phyloP scores from a whole-genome alignment of 2,888 invertebrate genomes.

The Luperina nickerlii region DNA sequence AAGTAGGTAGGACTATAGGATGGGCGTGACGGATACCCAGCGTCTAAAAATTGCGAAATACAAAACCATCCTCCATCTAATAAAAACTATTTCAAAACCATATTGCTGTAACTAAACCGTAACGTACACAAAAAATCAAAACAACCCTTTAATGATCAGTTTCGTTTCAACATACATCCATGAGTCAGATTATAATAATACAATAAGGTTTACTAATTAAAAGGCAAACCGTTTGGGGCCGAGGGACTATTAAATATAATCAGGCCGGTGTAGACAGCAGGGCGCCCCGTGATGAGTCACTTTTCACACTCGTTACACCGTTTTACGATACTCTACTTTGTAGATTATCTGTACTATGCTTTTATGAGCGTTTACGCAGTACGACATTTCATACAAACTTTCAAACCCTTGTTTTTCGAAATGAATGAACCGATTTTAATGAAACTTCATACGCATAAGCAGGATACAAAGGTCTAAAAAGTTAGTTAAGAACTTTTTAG shows the following conservation, averaged over 20 bases:
- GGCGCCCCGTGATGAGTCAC: constrained; percentile 62
- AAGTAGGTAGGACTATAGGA: not conserved
- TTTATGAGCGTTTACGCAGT: not conserved
- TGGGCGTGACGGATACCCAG: not conserved
- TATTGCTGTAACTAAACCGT: not conserved
- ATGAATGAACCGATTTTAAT: too few species aligned
- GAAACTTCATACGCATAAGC: too few species aligned
- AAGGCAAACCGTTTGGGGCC: constrained; percentile 59
- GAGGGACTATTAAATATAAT: constrained; percentile 62
- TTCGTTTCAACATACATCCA: constrained; percentile 34
- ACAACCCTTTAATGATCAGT: constrained; percentile 14
- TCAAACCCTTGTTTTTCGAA: too few species aligned
- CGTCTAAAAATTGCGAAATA: too few species aligned
- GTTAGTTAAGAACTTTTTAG: too few species aligned
- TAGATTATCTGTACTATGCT: constrained; percentile 39
- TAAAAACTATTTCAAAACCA: not conserved
- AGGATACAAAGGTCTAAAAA: too few species aligned
- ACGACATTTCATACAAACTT: too few species aligned
- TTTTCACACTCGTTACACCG: constrained; percentile 51
- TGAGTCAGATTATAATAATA: constrained; percentile 58
- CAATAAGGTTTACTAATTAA: constrained; percentile 63
- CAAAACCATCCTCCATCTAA: not conserved
- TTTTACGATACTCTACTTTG: constrained; percentile 51
- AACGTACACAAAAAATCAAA: constrained; percentile 12
- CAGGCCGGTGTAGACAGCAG: constrained; percentile 57